A percentile compares a stretch with the other conserved stretches of the same genome.
Evolutionary conservation across 2,797 vertebrate species (phyloP).

Genomic region (Squalus acanthias): DNA sequence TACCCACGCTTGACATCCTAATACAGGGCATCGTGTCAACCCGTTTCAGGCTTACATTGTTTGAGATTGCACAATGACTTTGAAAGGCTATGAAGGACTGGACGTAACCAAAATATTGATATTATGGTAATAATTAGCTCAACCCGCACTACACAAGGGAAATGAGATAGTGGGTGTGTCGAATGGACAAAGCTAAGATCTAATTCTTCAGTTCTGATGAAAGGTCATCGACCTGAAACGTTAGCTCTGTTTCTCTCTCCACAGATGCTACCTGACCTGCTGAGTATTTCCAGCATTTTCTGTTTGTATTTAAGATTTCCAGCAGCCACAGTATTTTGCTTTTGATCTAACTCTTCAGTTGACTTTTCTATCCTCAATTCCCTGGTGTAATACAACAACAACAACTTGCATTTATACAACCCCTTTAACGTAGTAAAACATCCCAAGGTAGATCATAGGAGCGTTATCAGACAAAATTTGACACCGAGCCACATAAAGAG

Average conservation of each 20-base stretch:
- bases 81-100: neutral
- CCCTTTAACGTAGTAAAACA: neutral
- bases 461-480: neutral
- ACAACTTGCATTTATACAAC: neutral
- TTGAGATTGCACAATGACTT: neutral
- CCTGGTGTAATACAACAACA: neutral
- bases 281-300: too few relatives aligned
- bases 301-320: too few relatives aligned
- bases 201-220: neutral
- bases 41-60: neutral
- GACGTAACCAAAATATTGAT: neutral
- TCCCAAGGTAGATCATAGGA: neutral
- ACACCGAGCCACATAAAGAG: neutral
- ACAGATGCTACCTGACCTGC: too few relatives aligned
- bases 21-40: neutral
- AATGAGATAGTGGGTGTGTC: neutral
- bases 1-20: neutral
- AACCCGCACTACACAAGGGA: neutral
- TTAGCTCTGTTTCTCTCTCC: too few relatives aligned
- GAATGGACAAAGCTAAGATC: neutral
- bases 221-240: too few relatives aligned
- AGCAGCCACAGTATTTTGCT: too few relatives aligned
- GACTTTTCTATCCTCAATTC: neutral
- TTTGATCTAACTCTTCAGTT: neutral
- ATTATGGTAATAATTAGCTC: neutral